Conservation (phyloP, 37 sponge, comb jelly and placozoan species). For the Beroe forskalii region DNA sequence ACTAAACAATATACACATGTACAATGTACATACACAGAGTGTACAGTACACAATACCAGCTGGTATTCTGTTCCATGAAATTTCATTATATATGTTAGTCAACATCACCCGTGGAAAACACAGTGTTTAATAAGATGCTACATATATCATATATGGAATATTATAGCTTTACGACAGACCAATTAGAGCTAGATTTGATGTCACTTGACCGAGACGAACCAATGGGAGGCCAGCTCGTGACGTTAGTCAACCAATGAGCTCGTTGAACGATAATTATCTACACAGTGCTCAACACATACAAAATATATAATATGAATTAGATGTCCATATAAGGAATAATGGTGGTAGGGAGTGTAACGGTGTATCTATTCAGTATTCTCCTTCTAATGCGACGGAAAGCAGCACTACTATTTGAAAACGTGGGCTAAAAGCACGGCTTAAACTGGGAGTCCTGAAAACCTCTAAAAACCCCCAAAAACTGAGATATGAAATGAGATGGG, state of each 20-base stretch:
- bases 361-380: slow-evolving; percentile 24
- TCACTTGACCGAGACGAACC: not conserved
- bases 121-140: not conserved
- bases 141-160: not conserved
- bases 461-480: too few relatives aligned
- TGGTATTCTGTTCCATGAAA: not conserved
- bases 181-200: not conserved
- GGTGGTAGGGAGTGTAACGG: slow-evolving; percentile 35
- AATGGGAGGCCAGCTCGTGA: slow-evolving; percentile 29
- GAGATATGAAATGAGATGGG: too few relatives aligned
- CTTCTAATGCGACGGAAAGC: not conserved
- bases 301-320: slow-evolving; percentile 59
- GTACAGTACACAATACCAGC: not conserved
- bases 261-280: slow-evolving; percentile 44
- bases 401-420: not conserved
- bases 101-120: not conserved
- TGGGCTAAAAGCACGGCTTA: not conserved
- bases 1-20: not conserved
- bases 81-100: not conserved
- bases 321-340: slow-evolving; percentile 51
- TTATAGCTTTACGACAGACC: slow-evolving; percentile 9
- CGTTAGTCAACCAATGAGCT: not conserved
- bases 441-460: not conserved
- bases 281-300: slow-evolving; percentile 35
- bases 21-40: not conserved